Evolutionary conservation across 92 coral and sea anemone genomes (phyloP).

Genomic region (Zoanthus gigantus): DNA sequence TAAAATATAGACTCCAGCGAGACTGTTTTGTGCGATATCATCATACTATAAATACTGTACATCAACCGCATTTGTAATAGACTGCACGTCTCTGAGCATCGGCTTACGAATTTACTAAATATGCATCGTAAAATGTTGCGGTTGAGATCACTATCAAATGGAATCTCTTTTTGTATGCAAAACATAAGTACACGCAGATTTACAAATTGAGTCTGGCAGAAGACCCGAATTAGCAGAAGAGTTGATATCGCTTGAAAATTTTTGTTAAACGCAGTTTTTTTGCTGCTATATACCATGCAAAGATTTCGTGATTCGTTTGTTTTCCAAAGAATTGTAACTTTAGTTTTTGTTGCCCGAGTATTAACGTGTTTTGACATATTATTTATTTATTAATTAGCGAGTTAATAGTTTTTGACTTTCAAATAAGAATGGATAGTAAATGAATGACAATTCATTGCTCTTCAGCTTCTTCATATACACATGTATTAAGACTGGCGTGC

Average conservation of each 20-base stretch:
- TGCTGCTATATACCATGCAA: background rate
- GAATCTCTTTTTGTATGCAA: constrained; percentile 18
- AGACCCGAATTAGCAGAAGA: background rate
- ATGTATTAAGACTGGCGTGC: background rate
- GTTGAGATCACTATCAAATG: constrained; percentile 31
- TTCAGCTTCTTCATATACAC: background rate
- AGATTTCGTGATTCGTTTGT: background rate
- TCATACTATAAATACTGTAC: constrained; percentile 3
- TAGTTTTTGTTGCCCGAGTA: background rate
- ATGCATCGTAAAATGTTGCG: constrained; percentile 32
- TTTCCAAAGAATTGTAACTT: background rate
- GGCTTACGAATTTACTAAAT: constrained; percentile 26
- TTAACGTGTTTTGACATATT: constrained; percentile 32
- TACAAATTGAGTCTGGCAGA: constrained; percentile 24
- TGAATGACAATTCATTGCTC: constrained; percentile 4
- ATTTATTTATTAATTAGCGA: constrained; percentile 41
- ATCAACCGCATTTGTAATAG: constrained; percentile 14
- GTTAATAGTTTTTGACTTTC: constrained; percentile 51
- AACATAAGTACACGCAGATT: constrained; percentile 24
- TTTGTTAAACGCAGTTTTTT: background rate
- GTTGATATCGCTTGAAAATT: background rate
- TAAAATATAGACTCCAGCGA: background rate
- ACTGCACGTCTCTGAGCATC: background rate
- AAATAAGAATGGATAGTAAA: constrained; percentile 7
- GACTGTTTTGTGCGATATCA: constrained; percentile 1